Evolutionary conservation across 1,140 invertebrate genomes (phyloP).

Genomic region (Heliconius nattereri): DNA sequence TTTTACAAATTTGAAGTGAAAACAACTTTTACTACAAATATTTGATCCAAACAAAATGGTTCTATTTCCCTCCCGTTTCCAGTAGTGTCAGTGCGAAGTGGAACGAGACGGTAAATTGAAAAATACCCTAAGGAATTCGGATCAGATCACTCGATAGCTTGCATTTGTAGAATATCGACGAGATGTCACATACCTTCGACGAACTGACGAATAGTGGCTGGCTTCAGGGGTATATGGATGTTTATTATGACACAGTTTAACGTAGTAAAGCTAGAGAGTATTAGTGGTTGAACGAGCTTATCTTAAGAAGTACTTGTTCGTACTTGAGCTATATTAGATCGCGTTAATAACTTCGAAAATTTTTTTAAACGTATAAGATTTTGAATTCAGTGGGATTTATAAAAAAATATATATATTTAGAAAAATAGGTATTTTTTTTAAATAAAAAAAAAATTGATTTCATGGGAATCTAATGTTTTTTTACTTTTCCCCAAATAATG

Average conservation of each 20-base stretch:
- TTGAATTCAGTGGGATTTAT: no score
- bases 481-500: background rate
- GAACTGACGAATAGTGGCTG: background rate
- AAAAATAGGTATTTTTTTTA: no score
- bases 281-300: no score
- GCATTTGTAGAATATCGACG: conserved; percentile 25
- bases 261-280: no score
- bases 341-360: no score
- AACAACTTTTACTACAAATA: background rate
- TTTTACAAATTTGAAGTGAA: background rate
- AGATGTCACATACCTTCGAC: conserved; percentile 7
- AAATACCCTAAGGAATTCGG: conserved; percentile 40
- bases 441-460: no score
- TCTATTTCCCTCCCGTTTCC: background rate
- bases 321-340: no score
- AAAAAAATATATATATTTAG: no score
- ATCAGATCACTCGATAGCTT: conserved; percentile 16
- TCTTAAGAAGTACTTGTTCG: no score
- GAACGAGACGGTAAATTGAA: conserved; percentile 39
- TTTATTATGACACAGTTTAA: background rate
- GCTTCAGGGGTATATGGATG: background rate
- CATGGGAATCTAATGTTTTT: background rate
- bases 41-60: background rate
- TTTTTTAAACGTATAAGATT: no score
- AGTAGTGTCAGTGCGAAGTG: background rate